Base-by-base conservation (phyloP, 2,888 invertebrate genomes). In the Agrotis ipsilon region DNA sequence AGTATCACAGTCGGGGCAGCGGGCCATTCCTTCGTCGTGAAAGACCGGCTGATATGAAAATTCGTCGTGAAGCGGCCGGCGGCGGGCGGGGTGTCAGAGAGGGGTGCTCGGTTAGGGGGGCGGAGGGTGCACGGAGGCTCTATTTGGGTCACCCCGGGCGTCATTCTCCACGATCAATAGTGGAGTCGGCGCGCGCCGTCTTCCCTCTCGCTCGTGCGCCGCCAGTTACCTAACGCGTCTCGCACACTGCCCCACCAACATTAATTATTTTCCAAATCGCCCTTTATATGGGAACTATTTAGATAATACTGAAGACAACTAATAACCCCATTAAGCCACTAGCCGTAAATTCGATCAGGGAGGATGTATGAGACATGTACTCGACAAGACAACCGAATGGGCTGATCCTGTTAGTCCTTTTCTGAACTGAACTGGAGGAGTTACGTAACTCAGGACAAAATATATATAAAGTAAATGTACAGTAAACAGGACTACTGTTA, bases 81-180 rank as follows among this genome's bases (percentile, higher is more conserved):
- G 90, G 91, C 86, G 90, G 91, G 90, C 75, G 86, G 88, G 89
- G 88, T 85, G 88, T 84, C 78, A 81, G 88, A 81, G 82, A 71
- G 87, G 86, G 88, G 90, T 78, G 82, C 85, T 86, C 82, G 91
- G 91, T 89, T 88, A 59, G 86, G 90, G 85, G 91, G 90, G 87
- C 84, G 91, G 92, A 85, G 92, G 93, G 92, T 87, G 89, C 88
- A 89, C 91, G 92, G 92, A 95, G 96, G 94, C 94, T 95, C 94
- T 96, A 96, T 96, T 95, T 96, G 96, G 96, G 96, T 96, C 96
- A 96, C 95, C 96, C 96, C 92, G 96, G 96, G 96, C 96, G 95
- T 94, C 95, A 94, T 92, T 91, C 93, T 91, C 93, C 93, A 78
- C 96, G 95, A 96, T 96, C 96, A 93, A 96, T 96, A 96, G 90